These are phyloP conservation scores for Empis livida DNA, from an alignment of 2,888 invertebrate genomes.

Conservation along the genomic window DNA sequence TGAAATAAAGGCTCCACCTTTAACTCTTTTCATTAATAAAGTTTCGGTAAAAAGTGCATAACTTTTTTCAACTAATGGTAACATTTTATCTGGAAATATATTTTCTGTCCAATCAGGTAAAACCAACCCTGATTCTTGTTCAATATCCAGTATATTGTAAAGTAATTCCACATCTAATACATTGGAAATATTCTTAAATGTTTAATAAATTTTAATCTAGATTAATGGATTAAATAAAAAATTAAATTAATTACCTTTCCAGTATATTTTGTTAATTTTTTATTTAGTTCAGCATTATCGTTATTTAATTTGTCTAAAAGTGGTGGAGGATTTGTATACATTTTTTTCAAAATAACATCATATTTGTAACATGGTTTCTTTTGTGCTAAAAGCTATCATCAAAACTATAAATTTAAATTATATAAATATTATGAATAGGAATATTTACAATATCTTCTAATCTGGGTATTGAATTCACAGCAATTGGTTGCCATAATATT, in stretches of 20 bases:
- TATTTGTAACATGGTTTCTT: constrained; percentile 44
- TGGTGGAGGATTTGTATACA: constrained; percentile 38
- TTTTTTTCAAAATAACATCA: constrained; percentile 38
- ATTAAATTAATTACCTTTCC: constrained; percentile 31
- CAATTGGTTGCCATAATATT: constrained; percentile 76
- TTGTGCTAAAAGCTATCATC: constrained; percentile 28
- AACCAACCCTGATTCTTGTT: constrained; percentile 49
- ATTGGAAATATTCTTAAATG: constrained; percentile 38
- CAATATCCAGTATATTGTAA: constrained; percentile 56
- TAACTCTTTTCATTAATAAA: constrained; percentile 52
- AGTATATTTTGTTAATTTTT: constrained; percentile 44
- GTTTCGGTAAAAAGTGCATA: constrained; percentile 59
- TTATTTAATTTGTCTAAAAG: constrained; percentile 39
- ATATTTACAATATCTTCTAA: constrained; percentile 54
- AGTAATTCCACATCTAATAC: constrained; percentile 57
- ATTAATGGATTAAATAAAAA: not conserved
- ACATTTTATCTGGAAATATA: constrained; percentile 55
- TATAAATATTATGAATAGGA: not conserved
- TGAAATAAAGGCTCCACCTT: constrained; percentile 59
- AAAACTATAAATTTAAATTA: not conserved
- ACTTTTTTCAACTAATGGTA: constrained; percentile 50
- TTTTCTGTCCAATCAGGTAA: constrained; percentile 64
- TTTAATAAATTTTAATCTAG: not conserved
- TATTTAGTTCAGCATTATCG: constrained; percentile 47
- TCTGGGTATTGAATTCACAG: constrained; percentile 63